Evolutionary conservation across 2,888 invertebrate genomes (phyloP).

Genomic region (Metacarcinus magister): DNA sequence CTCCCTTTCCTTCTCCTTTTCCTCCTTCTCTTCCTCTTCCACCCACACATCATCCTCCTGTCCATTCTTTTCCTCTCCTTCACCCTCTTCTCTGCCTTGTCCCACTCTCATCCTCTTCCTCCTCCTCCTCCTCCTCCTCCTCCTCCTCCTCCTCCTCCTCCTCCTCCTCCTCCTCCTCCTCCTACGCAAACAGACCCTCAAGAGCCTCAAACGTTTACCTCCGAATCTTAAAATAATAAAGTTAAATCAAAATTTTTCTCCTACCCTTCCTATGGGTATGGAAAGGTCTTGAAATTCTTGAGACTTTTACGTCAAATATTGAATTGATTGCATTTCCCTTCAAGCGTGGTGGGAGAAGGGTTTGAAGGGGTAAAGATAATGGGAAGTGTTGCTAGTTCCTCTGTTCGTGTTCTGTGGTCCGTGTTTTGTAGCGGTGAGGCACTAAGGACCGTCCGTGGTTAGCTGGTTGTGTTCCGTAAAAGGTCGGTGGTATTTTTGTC

Average conservation of each 20-base stretch:
- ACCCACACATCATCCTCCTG: too few relatives aligned
- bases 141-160: not conserved
- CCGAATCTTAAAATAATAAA: not conserved
- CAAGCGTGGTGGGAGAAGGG: not conserved
- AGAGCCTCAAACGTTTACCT: not conserved
- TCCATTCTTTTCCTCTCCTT: not conserved
- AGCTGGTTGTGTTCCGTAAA: not conserved
- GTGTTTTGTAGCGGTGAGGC: not conserved
- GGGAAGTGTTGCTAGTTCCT: not conserved
- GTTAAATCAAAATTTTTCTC: not conserved
- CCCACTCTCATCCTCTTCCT: not conserved
- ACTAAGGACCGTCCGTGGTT: not conserved
- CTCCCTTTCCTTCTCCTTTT: not conserved
- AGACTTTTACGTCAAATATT: constrained; percentile 26
- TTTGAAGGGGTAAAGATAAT: not conserved
- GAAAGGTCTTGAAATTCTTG: not conserved
- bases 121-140: not conserved
- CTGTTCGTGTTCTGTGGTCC: not conserved
- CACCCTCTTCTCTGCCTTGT: not conserved
- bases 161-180: constrained; percentile 20
- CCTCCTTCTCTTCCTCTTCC: not conserved
- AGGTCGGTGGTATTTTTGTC: not conserved
- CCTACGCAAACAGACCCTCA: not conserved
- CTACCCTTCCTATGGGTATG: not conserved
- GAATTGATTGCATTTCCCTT: not conserved